phyloP scores from a whole-genome alignment of 2,113 vertebrate genomes.

The Petroica traversi region DNA sequence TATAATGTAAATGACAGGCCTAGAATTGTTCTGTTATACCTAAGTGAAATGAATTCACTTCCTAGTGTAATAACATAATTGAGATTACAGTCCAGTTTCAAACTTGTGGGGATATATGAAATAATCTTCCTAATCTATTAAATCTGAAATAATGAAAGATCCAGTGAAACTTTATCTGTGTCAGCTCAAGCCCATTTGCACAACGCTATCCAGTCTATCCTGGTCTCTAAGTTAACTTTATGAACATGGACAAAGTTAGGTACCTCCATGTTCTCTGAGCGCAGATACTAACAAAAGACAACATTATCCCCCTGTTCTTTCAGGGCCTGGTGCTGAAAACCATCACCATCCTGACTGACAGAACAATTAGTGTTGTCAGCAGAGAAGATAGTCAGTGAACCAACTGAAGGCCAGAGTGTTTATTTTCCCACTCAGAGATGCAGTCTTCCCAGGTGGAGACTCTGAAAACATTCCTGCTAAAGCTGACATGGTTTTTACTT shows the following conservation, averaged over 20 bases:
- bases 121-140: background rate
- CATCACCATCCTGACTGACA: conserved; percentile 12
- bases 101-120: background rate
- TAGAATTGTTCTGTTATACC: background rate
- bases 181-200: background rate
- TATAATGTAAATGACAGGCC: background rate
- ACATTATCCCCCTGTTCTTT: background rate
- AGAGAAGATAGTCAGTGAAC: conserved; percentile 44
- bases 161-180: background rate
- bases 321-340: conserved; percentile 32
- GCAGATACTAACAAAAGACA: background rate
- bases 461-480: conserved; percentile 47
- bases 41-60: background rate
- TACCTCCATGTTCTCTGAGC: background rate
- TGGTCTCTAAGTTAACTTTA: background rate
- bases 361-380: conserved; percentile 46
- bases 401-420: conserved; percentile 20
- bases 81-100: background rate
- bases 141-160: background rate
- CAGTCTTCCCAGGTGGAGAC: conserved; percentile 46
- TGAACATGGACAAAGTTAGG: background rate
- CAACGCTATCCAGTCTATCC: background rate
- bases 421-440: conserved; percentile 48
- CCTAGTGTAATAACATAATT: background rate
- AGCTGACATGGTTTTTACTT: background rate